These are phyloP conservation scores for Agriopis marginaria DNA, from an alignment of 2,888 invertebrate species.

Conservation along the genomic window DNA sequence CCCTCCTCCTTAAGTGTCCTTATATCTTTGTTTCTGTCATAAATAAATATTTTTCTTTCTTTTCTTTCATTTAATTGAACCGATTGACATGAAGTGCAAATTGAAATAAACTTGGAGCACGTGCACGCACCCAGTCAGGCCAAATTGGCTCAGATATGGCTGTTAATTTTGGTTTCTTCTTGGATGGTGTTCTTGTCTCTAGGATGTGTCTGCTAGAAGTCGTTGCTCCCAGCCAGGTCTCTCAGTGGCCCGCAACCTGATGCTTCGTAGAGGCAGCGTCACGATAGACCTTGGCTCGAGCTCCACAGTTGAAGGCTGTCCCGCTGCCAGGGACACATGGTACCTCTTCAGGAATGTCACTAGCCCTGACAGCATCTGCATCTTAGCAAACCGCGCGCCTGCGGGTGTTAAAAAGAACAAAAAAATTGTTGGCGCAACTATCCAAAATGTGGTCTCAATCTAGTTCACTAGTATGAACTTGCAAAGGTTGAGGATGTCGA, in stretches of 20 bases:
- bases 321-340: conserved; percentile 50
- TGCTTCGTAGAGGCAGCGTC: conserved; percentile 38
- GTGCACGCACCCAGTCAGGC: background rate
- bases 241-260: conserved; percentile 15
- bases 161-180: background rate
- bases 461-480: too few species aligned
- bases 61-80: too few species aligned
- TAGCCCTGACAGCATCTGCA: conserved; percentile 59
- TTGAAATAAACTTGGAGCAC: too few species aligned
- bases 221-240: conserved; percentile 17
- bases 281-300: conserved; percentile 49
- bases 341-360: conserved; percentile 60
- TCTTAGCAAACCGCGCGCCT: conserved; percentile 56
- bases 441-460: too few species aligned
- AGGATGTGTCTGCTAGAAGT: background rate
- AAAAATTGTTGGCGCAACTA: too few species aligned
- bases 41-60: too few species aligned
- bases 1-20: too few species aligned
- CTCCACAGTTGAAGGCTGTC: conserved; percentile 46
- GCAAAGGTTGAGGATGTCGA: too few species aligned
- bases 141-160: background rate
- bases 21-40: too few species aligned
- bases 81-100: too few species aligned
- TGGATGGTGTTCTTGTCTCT: background rate
- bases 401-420: background rate